A percentile compares a stretch with the other conserved stretches of the same genome.
Conservation (phyloP, 2,113 vertebrate species). For the Sigmodon hispidus region DNA sequence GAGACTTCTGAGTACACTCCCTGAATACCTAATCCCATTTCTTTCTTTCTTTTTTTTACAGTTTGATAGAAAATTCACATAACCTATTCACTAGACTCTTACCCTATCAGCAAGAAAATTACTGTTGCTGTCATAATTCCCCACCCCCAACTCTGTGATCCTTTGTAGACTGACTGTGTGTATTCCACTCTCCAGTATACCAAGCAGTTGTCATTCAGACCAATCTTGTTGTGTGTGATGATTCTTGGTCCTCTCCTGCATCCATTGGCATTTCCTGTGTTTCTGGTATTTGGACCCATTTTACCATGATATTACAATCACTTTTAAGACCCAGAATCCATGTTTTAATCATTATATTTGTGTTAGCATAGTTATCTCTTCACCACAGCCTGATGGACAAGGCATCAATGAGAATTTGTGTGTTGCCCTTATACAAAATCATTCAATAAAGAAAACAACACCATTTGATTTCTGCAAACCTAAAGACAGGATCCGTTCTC, state of each 20-base stretch:
- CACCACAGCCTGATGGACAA: neutral
- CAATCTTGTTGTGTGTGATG: neutral
- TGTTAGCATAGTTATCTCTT: neutral
- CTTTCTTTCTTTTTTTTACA: neutral
- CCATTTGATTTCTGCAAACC: slow-evolving; percentile 75
- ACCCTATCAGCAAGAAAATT: neutral
- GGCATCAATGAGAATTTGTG: neutral
- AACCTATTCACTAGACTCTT: neutral
- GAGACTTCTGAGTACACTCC: no score
- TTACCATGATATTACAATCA: no score
- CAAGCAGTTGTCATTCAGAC: neutral
- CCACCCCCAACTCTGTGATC: no score
- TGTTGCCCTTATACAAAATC: neutral
- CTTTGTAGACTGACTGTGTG: neutral
- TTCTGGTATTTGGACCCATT: neutral
- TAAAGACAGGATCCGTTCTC: slow-evolving; percentile 86
- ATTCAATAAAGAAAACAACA: neutral
- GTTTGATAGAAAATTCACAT: neutral
- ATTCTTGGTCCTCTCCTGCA: no score
- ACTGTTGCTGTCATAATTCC: neutral
- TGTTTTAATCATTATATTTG: neutral
- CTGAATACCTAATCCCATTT: neutral
- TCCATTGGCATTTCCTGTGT: neutral
- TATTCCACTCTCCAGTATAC: neutral
- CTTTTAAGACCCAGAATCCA: neutral